Conservation (phyloP, 2,888 invertebrate species). For the Thereva nobilitata region DNA sequence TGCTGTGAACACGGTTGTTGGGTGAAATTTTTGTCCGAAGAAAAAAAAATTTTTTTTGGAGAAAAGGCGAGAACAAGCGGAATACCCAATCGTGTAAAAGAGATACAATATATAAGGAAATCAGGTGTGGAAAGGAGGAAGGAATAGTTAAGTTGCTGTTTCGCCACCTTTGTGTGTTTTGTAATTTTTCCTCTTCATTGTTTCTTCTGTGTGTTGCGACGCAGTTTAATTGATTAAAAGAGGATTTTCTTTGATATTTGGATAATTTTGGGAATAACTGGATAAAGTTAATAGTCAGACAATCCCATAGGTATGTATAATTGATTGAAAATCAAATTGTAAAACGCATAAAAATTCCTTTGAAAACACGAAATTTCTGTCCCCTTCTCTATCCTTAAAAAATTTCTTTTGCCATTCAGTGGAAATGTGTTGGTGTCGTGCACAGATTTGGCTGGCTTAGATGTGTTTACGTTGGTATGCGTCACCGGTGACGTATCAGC, state of each 20-base stretch:
- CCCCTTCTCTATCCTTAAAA: neutral
- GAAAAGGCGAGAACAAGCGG: slow-evolving; percentile 24
- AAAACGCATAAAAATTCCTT: no score
- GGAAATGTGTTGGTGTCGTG: slow-evolving; percentile 13
- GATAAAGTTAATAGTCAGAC: neutral
- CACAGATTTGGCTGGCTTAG: slow-evolving; percentile 21
- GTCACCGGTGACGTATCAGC: slow-evolving; percentile 48
- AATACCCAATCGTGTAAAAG: slow-evolving; percentile 13
- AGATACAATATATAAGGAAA: slow-evolving; percentile 4
- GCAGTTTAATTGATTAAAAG: slow-evolving; percentile 20
- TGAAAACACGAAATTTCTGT: no score
- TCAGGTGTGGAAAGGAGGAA: slow-evolving; percentile 14
- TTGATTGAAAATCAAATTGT: no score
- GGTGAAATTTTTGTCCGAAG: slow-evolving; percentile 14
- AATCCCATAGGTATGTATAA: neutral
- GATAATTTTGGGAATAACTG: neutral
- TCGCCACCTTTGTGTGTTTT: slow-evolving; percentile 37
- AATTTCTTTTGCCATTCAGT: slow-evolving; percentile 26
- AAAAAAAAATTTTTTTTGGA: slow-evolving; percentile 17
- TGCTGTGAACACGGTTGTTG: neutral
- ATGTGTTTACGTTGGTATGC: slow-evolving; percentile 41
- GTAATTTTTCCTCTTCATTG: slow-evolving; percentile 29
- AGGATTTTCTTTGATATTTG: neutral
- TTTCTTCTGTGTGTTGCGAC: slow-evolving; percentile 30
- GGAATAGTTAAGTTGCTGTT: slow-evolving; percentile 13